Evolutionary conservation across 2,113 vertebrate species (phyloP), one percentile per base, ranked within the genome.

Genomic region (Trogon melanurus): DNA sequence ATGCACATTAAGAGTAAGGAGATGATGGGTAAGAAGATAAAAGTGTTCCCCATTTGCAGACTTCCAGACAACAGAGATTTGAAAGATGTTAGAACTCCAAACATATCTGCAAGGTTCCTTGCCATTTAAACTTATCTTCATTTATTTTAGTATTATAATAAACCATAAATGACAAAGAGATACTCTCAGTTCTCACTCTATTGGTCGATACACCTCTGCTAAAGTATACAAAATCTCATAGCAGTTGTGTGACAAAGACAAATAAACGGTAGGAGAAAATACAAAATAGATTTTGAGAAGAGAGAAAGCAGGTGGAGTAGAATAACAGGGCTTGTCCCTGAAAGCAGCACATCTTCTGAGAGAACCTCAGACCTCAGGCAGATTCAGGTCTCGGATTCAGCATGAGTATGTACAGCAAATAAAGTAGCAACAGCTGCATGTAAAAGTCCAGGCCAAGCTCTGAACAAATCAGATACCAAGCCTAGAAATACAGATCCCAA

Each of bases 381-480:
- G 29, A 41, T 14, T 7, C 8, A 62, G 73, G 5, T 10, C 5
- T 36, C 21, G 41, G 5, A 25, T 62, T 65, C 48, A n/a, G 7
- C 15, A 13, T 36, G 19, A 6, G 19, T 20, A 58, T 1, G 7
- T 5, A n/a, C 8, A 62, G 2, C 5, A 6, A 65, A 18, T 11
- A 54, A 58, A 60, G 30, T 7, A 87, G 15, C 22, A 83, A 47
- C 9, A 65, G 7, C 6, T 66, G 8, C 18, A 50, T 56, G 14
- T 32, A 54, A 86, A 92, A 86, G 9, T 12, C 25, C 16, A 27
- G 53, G 13, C 25, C 19, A 74, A 71, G 2, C 17, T 74, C 36
- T 38, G 30, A 78, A 62, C 2, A 66, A 41, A 29, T 91, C 48
- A 92, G 57, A 57, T 27, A 75, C 6, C 0, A 17, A 57, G 48